Percentiles rank a stretch among this genome's conserved stretches.
Evolutionary conservation across 2,888 invertebrate species (phyloP).

Genomic region (Drosophila tripunctata): DNA sequence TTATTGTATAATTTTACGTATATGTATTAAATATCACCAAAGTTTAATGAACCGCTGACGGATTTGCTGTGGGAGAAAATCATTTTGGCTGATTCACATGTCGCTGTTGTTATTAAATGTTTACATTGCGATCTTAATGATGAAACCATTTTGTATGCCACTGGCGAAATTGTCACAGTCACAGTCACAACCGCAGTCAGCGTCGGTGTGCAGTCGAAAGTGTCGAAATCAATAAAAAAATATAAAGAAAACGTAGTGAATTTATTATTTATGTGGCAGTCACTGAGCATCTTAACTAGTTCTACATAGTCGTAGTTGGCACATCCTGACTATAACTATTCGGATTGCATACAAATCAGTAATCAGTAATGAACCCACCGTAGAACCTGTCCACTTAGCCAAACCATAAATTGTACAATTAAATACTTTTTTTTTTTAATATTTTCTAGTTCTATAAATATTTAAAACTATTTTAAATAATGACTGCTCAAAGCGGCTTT

Average conservation of each 20-base stretch:
- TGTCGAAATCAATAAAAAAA: conserved; percentile 47
- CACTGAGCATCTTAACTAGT: conserved; percentile 56
- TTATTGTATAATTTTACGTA: conserved; percentile 60
- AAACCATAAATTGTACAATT: conserved; percentile 51
- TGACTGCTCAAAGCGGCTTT: conserved; percentile 30
- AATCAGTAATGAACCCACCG: conserved; percentile 29
- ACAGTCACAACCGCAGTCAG: background rate
- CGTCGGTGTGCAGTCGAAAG: conserved; percentile 1
- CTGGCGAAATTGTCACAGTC: conserved; percentile 58
- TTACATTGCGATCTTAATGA: conserved; percentile 50
- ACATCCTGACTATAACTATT: conserved; percentile 29
- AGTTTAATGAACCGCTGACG: conserved; percentile 69
- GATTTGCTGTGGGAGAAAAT: conserved; percentile 72
- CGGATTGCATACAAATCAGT: conserved; percentile 56
- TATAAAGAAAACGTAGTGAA: conserved; percentile 23
- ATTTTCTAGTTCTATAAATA: conserved; percentile 44
- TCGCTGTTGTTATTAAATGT: conserved; percentile 33
- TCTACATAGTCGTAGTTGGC: conserved; percentile 41
- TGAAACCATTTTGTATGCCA: conserved; percentile 65
- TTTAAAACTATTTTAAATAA: conserved; percentile 23
- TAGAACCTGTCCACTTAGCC: conserved; percentile 53
- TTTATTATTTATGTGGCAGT: conserved; percentile 64
- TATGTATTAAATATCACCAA: conserved; percentile 32
- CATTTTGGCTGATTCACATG: conserved; percentile 59
- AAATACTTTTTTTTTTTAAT: conserved; percentile 18